These are phyloP conservation scores for Montipora efflorescens DNA, from an alignment of 64 coral and sea anemone genomes.

Conservation along the genomic window DNA sequence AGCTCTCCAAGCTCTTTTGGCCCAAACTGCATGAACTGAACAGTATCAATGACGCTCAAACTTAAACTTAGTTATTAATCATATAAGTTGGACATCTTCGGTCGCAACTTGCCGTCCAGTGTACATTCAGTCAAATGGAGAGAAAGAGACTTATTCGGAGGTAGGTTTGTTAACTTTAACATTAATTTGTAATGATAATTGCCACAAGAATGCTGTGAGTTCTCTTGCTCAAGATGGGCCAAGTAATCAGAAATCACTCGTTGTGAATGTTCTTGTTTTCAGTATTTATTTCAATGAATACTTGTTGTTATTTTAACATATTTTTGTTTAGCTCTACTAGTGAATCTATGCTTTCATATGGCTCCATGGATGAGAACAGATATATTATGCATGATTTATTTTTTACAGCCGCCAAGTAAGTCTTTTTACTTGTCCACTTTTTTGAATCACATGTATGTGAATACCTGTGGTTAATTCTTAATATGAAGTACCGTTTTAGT, in stretches of 20 bases:
- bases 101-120: background rate
- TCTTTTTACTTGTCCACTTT: background rate
- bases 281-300: background rate
- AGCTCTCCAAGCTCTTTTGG: too few species aligned
- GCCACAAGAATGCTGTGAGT: too few species aligned
- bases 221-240: too few species aligned
- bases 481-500: too few species aligned
- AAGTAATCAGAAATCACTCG: too few species aligned
- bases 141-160: slow-evolving; percentile 16
- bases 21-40: too few species aligned
- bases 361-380: slow-evolving; percentile 29
- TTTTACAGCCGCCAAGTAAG: background rate
- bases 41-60: too few species aligned
- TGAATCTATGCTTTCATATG: slow-evolving; percentile 21
- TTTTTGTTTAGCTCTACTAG: background rate
- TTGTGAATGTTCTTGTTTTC: background rate
- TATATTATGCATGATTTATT: background rate
- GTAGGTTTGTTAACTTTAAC: slow-evolving; percentile 1
- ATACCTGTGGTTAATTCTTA: too few species aligned
- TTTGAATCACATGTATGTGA: background rate
- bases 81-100: background rate
- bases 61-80: too few species aligned
- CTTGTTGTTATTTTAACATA: background rate
- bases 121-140: background rate
- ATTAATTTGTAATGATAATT: too few species aligned